Conservation (phyloP, 2,797 vertebrate genomes). For the Sciaenops ocellatus region DNA sequence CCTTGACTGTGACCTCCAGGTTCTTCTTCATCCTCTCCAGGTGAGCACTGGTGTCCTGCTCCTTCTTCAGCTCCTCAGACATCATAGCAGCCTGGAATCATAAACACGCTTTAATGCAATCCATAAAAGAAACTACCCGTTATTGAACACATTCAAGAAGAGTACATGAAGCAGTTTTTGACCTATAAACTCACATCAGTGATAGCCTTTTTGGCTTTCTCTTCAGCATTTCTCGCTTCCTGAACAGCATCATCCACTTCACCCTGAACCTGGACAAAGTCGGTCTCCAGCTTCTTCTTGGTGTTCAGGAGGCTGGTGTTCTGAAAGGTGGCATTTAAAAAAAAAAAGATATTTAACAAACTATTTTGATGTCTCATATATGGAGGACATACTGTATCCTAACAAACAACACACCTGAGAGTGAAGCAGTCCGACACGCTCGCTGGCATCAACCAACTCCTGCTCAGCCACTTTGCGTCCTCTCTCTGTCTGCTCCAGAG, state of each 20-base stretch:
- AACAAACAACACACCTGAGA: slow-evolving; percentile 67
- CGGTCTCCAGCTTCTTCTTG: slow-evolving; percentile 79
- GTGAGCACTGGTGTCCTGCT: slow-evolving; percentile 89
- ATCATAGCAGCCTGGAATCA: slow-evolving; percentile 8
- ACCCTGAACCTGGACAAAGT: slow-evolving; percentile 69
- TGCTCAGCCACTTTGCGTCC: slow-evolving; percentile 87
- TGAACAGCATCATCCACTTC: slow-evolving; percentile 88
- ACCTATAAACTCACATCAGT: too few relatives aligned
- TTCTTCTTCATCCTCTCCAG: too few relatives aligned
- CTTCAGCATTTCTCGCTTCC: slow-evolving; percentile 84
- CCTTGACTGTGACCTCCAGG: too few relatives aligned
- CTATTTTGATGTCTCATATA: too few relatives aligned
- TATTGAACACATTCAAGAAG: too few relatives aligned
- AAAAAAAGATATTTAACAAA: not conserved
- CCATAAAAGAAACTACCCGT: too few relatives aligned
- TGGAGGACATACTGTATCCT: not conserved
- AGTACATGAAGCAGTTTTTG: too few relatives aligned
- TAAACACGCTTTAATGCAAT: not conserved
- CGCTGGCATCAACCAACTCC: slow-evolving; percentile 87
- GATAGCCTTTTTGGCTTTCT: too few relatives aligned
- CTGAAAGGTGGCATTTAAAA: not conserved
- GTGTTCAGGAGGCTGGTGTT: slow-evolving; percentile 83
- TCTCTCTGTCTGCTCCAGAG: slow-evolving; percentile 89
- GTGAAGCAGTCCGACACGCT: slow-evolving; percentile 86
- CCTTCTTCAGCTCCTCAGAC: slow-evolving; percentile 71